Evolutionary conservation across 1,140 invertebrate genomes (phyloP), one percentile per base, ranked within the genome.

Genomic region (Varroa destructor): DNA sequence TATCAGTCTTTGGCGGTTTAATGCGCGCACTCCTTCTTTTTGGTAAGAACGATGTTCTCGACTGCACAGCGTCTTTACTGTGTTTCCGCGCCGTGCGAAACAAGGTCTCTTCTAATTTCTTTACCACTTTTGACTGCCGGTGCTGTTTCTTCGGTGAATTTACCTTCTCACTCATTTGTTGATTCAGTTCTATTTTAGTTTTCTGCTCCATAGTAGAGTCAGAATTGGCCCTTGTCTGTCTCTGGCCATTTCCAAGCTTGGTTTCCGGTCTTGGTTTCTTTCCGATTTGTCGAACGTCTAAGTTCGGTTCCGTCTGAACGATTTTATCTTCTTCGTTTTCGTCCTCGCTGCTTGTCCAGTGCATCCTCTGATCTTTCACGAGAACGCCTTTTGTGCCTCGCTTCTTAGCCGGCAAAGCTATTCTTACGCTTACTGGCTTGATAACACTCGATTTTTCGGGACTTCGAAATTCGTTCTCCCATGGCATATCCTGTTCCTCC

Each of bases 291-390:
- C 12, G 2, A 12, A 46, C 12, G 40, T 1, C 37, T n/a, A 2
- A 40, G 2, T 67, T 46, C 37, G 37, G 0, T 8, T 12, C 40
- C 2, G 14, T 43, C 5, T 25, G 12, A 37, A 25, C 61, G 2
- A 1, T 40, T 8, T 67, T 46, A 40, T 67, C 61, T 1, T 40
- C 61, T 37, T 67, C 61, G 12, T 58, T 12, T 12, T 58, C 57
- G 6, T 58, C 57, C 3, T 67, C 61, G 61, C 61, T 67, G 40
- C 61, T 67, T 40, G 61, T 40, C 61, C 61, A 67, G 37, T 43
- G 40, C 40, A 67, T 67, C 46, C 36, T 40, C 40, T 14, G 61
- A 12, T 40, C 46, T 46, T 40, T 67, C 5, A 46, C 40, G 40
- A 43, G 12, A 37, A 46, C 61, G 40, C 40, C 61, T 37, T 40